phyloP scores from a whole-genome alignment of 2,888 invertebrate genomes.

The Acronicta leporina region DNA sequence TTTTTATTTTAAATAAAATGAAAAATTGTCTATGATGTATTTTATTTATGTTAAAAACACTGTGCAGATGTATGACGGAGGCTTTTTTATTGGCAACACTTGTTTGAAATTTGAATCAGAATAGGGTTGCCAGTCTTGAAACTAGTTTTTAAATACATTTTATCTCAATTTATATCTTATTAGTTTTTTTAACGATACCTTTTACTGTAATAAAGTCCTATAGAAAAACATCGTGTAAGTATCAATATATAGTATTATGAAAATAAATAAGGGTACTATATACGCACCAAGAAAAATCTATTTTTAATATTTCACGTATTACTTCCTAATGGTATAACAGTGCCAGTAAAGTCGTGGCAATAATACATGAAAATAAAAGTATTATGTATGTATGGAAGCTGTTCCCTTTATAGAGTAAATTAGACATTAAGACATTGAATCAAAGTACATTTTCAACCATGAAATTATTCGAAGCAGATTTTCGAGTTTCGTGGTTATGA shows the following conservation, averaged over 20 bases:
- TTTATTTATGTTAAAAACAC: slow-evolving; percentile 46
- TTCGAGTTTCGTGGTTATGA: not conserved
- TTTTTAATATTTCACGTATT: slow-evolving; percentile 82
- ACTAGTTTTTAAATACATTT: slow-evolving; percentile 39
- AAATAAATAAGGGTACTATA: slow-evolving; percentile 68
- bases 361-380: slow-evolving; percentile 69
- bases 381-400: slow-evolving; percentile 61
- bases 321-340: slow-evolving; percentile 70
- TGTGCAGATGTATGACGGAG: slow-evolving; percentile 16
- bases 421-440: slow-evolving; percentile 70
- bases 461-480: slow-evolving; percentile 6
- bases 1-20: slow-evolving; percentile 53
- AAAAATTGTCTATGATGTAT: slow-evolving; percentile 44
- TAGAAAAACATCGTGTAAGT: slow-evolving; percentile 59
- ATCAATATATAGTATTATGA: slow-evolving; percentile 71
- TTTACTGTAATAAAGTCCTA: slow-evolving; percentile 52
- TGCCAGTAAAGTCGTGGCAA: slow-evolving; percentile 76
- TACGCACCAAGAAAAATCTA: slow-evolving; percentile 77
- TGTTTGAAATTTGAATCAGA: slow-evolving; percentile 28
- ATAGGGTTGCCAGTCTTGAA: slow-evolving; percentile 58
- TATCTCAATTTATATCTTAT: slow-evolving; percentile 37
- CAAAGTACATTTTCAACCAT: slow-evolving; percentile 69
- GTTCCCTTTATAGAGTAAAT: slow-evolving; percentile 59
- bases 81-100: slow-evolving; percentile 24
- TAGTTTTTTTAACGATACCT: slow-evolving; percentile 42